Percentiles rank a stretch among this genome's conserved stretches.
Conservation (phyloP, 1,140 invertebrate species). For the Bombyx mori region ASM3026992v2 NC_085118.1:4756001-4756500, state of each 20-base stretch:
- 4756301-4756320: slow-evolving; percentile 76
- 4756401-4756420: too few species aligned
- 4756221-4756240: slow-evolving; percentile 84
- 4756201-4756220: slow-evolving; percentile 74
- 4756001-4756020: too few species aligned
- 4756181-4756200: slow-evolving; percentile 73
- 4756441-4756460: too few species aligned
- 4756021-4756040: too few species aligned
- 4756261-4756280: slow-evolving; percentile 63
- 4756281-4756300: slow-evolving; percentile 53
- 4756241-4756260: slow-evolving; percentile 72
- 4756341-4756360: slow-evolving; percentile 73
- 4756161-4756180: slow-evolving; percentile 76
- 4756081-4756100: too few species aligned
- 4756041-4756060: too few species aligned
- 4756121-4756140: slow-evolving; percentile 31
- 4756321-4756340: slow-evolving; percentile 51
- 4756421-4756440: too few species aligned
- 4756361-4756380: slow-evolving; percentile 74
- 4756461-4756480: too few species aligned
- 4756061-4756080: too few species aligned
- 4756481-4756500: too few species aligned
- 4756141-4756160: slow-evolving; percentile 47
- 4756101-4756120: too few species aligned
- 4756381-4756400: slow-evolving; percentile 12